These are phyloP conservation scores for Chaetophractus vellerosus DNA, from an alignment of 2,797 vertebrate genomes.

Conservation along the genomic window DNA sequence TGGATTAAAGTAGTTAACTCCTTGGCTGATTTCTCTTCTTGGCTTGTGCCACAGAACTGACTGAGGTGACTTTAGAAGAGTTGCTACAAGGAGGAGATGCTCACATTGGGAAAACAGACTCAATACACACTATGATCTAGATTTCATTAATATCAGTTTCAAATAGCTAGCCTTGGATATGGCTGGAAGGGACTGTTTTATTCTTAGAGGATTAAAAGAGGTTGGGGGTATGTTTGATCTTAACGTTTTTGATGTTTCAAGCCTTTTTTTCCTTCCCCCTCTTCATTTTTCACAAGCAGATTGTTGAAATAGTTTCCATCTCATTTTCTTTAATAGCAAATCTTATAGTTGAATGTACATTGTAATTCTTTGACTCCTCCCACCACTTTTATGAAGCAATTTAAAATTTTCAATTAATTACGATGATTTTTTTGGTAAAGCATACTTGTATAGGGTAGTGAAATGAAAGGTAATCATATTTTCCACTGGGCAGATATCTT, in stretches of 20 bases:
- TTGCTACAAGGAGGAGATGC: slow-evolving; percentile 55
- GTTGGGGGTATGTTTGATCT: slow-evolving; percentile 82
- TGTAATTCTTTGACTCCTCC: slow-evolving; percentile 43
- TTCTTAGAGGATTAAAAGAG: slow-evolving; percentile 74
- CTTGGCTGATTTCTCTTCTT: slow-evolving; percentile 34
- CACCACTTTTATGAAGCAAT: slow-evolving; percentile 68
- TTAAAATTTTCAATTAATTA: slow-evolving; percentile 77
- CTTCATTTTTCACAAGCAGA: slow-evolving; percentile 71
- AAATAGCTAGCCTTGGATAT: slow-evolving; percentile 51
- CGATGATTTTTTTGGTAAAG: slow-evolving; percentile 62
- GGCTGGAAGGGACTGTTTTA: slow-evolving; percentile 72
- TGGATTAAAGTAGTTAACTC: slow-evolving; percentile 36
- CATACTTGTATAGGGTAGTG: slow-evolving; percentile 30
- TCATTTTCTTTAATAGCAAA: slow-evolving; percentile 74
- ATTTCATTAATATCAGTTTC: slow-evolving; percentile 74
- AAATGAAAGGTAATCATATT: slow-evolving; percentile 68
- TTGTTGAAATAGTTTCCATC: slow-evolving; percentile 78
- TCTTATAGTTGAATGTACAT: slow-evolving; percentile 65
- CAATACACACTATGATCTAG: slow-evolving; percentile 36
- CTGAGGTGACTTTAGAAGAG: slow-evolving; percentile 51
- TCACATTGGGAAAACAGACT: slow-evolving; percentile 60
- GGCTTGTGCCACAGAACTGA: not conserved
- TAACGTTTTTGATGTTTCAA: slow-evolving; percentile 77
- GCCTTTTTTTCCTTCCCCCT: not conserved
- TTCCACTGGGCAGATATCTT: slow-evolving; percentile 30